Percentiles rank a stretch among this genome's conserved stretches.
Evolutionary conservation across 2,888 invertebrate species (phyloP).

Genomic region (Ferdinandea cuprea): DNA sequence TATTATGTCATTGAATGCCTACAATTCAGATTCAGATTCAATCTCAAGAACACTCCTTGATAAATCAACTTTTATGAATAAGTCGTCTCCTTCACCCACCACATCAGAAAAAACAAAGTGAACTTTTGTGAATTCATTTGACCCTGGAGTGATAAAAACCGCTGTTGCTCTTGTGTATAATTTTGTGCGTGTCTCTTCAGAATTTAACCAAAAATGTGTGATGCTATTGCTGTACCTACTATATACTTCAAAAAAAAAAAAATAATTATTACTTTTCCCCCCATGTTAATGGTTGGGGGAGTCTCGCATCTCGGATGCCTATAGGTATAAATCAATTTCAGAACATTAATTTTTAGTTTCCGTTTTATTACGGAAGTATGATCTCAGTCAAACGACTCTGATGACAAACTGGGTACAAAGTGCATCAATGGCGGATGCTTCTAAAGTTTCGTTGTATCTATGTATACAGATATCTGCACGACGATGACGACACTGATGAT

Average conservation of each 20-base stretch:
- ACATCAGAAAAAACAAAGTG: no score
- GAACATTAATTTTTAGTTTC: constrained; percentile 50
- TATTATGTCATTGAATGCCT: constrained; percentile 45
- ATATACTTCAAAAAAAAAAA: constrained; percentile 29
- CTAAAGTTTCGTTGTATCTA: background rate
- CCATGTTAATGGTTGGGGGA: background rate
- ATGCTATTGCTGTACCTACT: constrained; percentile 21
- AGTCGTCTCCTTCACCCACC: constrained; percentile 4
- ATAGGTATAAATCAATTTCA: constrained; percentile 40
- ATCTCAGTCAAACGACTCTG: constrained; percentile 17
- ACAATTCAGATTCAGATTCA: constrained; percentile 9
- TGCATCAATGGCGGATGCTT: background rate
- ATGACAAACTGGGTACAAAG: constrained; percentile 9
- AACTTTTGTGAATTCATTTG: constrained; percentile 55
- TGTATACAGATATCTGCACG: no score
- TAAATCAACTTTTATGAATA: constrained; percentile 38
- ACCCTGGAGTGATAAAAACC: constrained; percentile 41
- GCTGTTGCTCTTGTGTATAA: background rate
- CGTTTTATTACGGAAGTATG: constrained; percentile 32
- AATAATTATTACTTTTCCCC: constrained; percentile 17
- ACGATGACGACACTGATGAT: constrained; percentile 14
- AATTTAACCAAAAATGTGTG: constrained; percentile 4
- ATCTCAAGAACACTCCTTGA: constrained; percentile 26
- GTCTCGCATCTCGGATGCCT: background rate
- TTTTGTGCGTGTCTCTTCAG: background rate